Evolutionary conservation across 2,797 vertebrate species (phyloP).

Genomic region (Epinephelus awoara): DNA sequence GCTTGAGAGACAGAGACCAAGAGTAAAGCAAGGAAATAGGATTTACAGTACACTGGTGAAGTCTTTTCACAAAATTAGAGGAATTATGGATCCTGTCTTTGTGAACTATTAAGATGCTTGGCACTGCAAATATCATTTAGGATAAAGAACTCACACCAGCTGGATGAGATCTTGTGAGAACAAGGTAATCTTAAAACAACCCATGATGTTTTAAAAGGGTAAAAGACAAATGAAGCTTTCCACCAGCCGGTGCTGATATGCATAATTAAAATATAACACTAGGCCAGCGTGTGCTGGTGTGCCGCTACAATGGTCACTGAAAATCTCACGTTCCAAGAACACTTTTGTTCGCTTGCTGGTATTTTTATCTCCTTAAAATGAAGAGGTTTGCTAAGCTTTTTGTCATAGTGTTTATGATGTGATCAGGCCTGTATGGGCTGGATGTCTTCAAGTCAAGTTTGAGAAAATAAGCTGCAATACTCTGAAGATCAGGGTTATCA

Average conservation of each 20-base stretch:
- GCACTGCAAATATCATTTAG: constrained; percentile 12
- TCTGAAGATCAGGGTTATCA: neutral
- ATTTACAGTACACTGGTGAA: constrained; percentile 39
- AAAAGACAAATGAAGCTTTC: neutral
- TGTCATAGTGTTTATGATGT: neutral
- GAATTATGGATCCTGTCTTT: constrained; percentile 41
- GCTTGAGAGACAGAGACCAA: constrained; percentile 40
- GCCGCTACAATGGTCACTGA: neutral
- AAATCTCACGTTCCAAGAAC: neutral
- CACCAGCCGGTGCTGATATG: too few species aligned
- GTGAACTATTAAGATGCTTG: constrained; percentile 18
- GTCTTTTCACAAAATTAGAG: constrained; percentile 52
- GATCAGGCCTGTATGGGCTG: neutral
- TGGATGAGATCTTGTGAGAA: neutral
- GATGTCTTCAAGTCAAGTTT: neutral
- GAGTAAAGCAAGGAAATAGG: constrained; percentile 38
- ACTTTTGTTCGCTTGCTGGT: neutral
- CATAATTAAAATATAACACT: neutral
- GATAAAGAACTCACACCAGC: neutral
- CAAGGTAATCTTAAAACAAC: neutral
- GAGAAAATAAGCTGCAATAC: neutral
- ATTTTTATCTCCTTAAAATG: constrained; percentile 1
- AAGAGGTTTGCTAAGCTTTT: neutral
- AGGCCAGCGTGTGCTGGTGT: neutral
- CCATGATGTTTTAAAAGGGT: neutral